Percentiles rank a stretch among this genome's conserved stretches.
These are phyloP conservation scores for Delichon dasypus DNA, from an alignment of 2,797 vertebrate genomes.

Conservation along the genomic window DNA sequence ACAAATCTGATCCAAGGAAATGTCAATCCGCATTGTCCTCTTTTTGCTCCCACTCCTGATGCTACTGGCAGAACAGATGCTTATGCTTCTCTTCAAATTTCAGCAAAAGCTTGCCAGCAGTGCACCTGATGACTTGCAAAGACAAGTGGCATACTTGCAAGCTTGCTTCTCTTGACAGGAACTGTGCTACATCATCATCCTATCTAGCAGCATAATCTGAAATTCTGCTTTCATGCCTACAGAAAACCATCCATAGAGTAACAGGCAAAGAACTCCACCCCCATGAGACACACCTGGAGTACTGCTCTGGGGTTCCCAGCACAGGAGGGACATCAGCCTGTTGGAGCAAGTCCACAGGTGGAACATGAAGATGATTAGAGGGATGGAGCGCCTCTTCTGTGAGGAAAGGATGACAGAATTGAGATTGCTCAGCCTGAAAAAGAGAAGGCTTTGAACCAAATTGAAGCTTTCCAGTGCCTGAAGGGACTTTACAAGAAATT, in stretches of 20 bases:
- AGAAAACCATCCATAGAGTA: background rate
- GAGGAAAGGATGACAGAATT: background rate
- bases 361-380: background rate
- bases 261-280: background rate
- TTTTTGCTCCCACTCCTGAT: background rate
- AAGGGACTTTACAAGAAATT: background rate
- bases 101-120: background rate
- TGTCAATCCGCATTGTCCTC: background rate
- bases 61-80: background rate
- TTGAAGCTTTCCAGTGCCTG: background rate
- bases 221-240: background rate
- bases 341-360: background rate
- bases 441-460: background rate
- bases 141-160: background rate
- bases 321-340: rapidly evolving
- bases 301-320: background rate
- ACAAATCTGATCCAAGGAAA: background rate
- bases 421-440: background rate
- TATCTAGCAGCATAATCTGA: background rate
- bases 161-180: background rate
- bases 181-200: background rate
- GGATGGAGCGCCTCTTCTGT: background rate
- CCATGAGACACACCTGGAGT: rapidly evolving
- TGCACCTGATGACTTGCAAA: background rate
- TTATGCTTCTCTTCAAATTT: background rate